Conservation (phyloP, 2,888 invertebrate species). For the Neoaliturus tenellus region DNA sequence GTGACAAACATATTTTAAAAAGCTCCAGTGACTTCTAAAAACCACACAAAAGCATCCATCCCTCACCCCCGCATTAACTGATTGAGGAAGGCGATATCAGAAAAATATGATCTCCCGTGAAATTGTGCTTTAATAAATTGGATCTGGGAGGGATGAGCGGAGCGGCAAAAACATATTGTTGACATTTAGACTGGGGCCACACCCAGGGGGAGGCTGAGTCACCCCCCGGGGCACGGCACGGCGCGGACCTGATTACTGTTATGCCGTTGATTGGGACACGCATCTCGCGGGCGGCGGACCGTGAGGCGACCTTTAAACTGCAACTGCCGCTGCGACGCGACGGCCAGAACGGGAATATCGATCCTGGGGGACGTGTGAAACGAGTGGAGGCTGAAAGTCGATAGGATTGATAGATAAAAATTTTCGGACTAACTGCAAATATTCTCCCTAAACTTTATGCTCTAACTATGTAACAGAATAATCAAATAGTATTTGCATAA, state of each 20-base stretch:
- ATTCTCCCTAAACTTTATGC: too few relatives aligned
- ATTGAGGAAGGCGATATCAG: constrained; percentile 14
- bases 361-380: too few relatives aligned
- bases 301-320: not conserved
- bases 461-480: too few relatives aligned
- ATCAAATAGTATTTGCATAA: too few relatives aligned
- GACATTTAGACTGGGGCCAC: constrained; percentile 47
- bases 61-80: constrained; percentile 11
- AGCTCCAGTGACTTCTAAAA: too few relatives aligned
- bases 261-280: constrained; percentile 41
- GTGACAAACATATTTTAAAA: too few relatives aligned
- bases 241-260: constrained; percentile 36
- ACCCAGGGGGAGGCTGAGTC: constrained; percentile 31
- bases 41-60: too few relatives aligned
- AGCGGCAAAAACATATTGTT: constrained; percentile 50
- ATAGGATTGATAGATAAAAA: too few relatives aligned
- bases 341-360: too few relatives aligned
- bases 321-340: not conserved
- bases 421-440: too few relatives aligned
- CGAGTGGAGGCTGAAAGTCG: too few relatives aligned
- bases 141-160: not conserved
- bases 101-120: constrained; percentile 19
- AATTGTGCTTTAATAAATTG: constrained; percentile 40
- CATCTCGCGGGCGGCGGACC: not conserved
- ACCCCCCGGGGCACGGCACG: constrained; percentile 9